Evolutionary conservation across 2,797 vertebrate genomes (phyloP), one percentile per base, ranked within the genome.

Genomic region (Lithobates sylvaticus): DNA sequence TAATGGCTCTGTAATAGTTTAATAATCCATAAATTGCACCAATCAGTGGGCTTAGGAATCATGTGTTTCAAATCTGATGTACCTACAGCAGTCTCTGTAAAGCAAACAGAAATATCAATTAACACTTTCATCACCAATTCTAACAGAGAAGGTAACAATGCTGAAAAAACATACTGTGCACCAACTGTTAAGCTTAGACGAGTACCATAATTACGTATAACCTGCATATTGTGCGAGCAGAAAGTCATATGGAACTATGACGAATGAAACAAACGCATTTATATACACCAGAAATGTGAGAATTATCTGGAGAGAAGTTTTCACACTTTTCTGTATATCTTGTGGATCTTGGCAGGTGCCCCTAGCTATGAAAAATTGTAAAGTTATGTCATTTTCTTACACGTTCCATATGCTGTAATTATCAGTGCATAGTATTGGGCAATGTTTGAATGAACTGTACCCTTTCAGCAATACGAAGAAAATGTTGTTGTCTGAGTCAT

Each of bases 311-410:
- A 71, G 69, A 27, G 69, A 76, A 42, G 16, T 39, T 72, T 74
- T 85, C 84, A 68, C 84, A 85, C 68, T 36, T 79, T 71, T 67
- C 23, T 34, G 44, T 67, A 44, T 50, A 65, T 74, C 61, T 67
- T 83, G 81, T 65, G 81, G 81, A 67, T 65, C 72, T 84, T 84
- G 83, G 64, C 83, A 78, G 83, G 67, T 85, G 84, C 70, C 76
- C 34, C 58, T n/a, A 34, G 84, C 76, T 79, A 85, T 73, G 76
- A 44, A 58, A 85, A 64, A 73, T 47, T 32, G 26, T 50, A 23
- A 73, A 61, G 18, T 42, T 36, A 74, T 39, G 83, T 84, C 75
- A 77, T 71, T 29, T 84, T 67, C 69, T 85, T 32, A 73, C 69
- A 79, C 54, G 21, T 71, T 72, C 23, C 70, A 50, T 23, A 65